Evolutionary conservation across 2,113 vertebrate genomes (phyloP).

Genomic region (Oreochromis spilurus): DNA sequence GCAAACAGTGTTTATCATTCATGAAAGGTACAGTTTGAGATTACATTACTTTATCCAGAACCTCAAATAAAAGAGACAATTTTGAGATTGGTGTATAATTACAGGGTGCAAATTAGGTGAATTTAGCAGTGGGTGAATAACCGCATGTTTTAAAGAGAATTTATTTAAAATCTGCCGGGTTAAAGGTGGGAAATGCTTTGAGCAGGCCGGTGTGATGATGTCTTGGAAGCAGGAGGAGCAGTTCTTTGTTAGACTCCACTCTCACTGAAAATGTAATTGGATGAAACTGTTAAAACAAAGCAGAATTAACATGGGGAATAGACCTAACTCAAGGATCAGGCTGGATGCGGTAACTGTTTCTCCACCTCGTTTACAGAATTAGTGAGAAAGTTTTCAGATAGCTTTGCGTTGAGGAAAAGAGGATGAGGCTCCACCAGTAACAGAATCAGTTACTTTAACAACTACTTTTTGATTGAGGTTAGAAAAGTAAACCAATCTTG

Average conservation of each 20-base stretch:
- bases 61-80: background rate
- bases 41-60: background rate
- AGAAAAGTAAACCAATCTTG: background rate
- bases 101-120: background rate
- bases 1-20: background rate
- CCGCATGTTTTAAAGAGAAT: background rate
- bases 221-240: background rate
- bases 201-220: background rate
- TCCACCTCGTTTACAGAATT: background rate
- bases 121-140: background rate
- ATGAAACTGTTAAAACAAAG: background rate
- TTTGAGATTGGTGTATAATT: background rate
- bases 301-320: background rate
- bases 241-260: background rate
- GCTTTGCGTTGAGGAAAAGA: background rate
- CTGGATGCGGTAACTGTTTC: background rate
- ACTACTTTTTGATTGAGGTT: background rate
- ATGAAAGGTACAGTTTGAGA: background rate
- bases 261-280: background rate
- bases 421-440: background rate
- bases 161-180: background rate
- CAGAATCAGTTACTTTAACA: background rate
- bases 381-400: background rate
- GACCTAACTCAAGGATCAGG: background rate
- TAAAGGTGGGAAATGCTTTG: background rate